These are phyloP conservation scores for Drosophila ochracea DNA, from an alignment of 2,888 invertebrate species.

Conservation along the genomic window DNA sequence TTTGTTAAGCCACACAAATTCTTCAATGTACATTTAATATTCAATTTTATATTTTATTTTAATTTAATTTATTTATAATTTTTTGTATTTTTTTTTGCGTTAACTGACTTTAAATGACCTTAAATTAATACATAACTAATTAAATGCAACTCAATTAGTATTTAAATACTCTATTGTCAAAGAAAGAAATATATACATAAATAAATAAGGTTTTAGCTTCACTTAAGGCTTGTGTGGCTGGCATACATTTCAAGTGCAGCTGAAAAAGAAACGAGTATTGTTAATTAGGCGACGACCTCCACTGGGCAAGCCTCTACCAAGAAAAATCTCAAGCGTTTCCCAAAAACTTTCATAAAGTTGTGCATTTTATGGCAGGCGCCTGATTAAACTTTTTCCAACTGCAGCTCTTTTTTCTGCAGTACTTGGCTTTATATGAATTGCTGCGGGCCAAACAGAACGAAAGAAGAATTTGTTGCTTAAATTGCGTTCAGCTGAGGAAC, in stretches of 20 bases:
- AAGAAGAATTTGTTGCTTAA: constrained; percentile 30
- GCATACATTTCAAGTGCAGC: constrained; percentile 25
- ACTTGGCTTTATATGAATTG: constrained; percentile 60
- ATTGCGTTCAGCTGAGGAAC: constrained; percentile 29
- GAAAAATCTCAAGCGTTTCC: constrained; percentile 37
- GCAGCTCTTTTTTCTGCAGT: constrained; percentile 42
- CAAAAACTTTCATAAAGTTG: constrained; percentile 55
- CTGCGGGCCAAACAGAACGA: constrained; percentile 21
- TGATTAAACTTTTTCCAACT: constrained; percentile 73
- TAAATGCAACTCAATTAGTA: too few species aligned
- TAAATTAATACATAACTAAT: too few species aligned
- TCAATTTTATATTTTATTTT: not conserved
- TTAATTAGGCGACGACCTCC: constrained; percentile 47
- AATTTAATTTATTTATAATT: not conserved
- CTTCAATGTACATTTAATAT: not conserved
- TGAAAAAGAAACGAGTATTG: constrained; percentile 22
- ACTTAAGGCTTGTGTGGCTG: constrained; percentile 2
- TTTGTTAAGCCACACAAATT: not conserved
- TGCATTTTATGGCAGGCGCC: constrained; percentile 62
- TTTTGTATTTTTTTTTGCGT: not conserved
- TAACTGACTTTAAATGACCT: not conserved
- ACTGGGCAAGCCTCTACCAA: constrained; percentile 13
- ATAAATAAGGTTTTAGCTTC: constrained; percentile 47
- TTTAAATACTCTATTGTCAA: too few species aligned
- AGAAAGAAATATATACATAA: constrained; percentile 38